Conservation (phyloP, 2,888 invertebrate genomes). For the Ectemnius continuus region DNA sequence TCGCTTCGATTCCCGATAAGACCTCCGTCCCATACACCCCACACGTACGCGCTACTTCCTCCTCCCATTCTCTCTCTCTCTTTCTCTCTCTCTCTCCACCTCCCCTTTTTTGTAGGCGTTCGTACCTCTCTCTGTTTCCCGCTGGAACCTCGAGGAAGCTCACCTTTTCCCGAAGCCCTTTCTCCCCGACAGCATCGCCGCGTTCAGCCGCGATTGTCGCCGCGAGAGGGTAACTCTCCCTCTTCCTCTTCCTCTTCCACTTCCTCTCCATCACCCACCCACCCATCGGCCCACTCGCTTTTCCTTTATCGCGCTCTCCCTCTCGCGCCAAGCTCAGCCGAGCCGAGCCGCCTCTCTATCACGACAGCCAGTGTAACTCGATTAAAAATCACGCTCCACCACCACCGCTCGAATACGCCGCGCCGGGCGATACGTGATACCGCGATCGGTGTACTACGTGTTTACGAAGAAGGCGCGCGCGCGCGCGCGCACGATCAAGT, state of each 20-base stretch:
- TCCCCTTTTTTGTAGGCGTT: slow-evolving; percentile 3
- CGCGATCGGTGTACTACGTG: too few relatives aligned
- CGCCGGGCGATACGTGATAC: too few relatives aligned
- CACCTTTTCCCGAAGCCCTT: slow-evolving; percentile 18
- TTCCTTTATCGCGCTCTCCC: background rate
- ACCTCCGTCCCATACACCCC: slow-evolving; percentile 35
- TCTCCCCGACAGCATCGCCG: background rate
- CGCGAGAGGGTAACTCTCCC: background rate
- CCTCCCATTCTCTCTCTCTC: slow-evolving; percentile 25
- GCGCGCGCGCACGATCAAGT: too few relatives aligned
- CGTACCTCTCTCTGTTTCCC: too few relatives aligned
- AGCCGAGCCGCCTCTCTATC: background rate
- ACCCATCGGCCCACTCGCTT: too few relatives aligned
- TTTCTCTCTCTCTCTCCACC: slow-evolving; percentile 9
- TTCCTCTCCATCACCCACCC: too few relatives aligned
- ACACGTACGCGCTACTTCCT: slow-evolving; percentile 23
- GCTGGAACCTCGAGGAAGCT: slow-evolving; percentile 25
- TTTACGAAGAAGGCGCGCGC: too few relatives aligned
- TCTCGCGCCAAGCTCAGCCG: background rate
- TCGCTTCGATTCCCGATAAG: slow-evolving; percentile 65
- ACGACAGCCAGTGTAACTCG: too few relatives aligned
- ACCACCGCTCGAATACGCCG: too few relatives aligned
- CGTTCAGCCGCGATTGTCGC: slow-evolving; percentile 1
- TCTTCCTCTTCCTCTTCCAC: too few relatives aligned
- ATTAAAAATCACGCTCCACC: too few relatives aligned